Percentiles rank a stretch among this genome's conserved stretches.
These are phyloP conservation scores for Yasuhikotakia modesta DNA, from an alignment of 2,797 vertebrate genomes.

Conservation along the genomic window DNA sequence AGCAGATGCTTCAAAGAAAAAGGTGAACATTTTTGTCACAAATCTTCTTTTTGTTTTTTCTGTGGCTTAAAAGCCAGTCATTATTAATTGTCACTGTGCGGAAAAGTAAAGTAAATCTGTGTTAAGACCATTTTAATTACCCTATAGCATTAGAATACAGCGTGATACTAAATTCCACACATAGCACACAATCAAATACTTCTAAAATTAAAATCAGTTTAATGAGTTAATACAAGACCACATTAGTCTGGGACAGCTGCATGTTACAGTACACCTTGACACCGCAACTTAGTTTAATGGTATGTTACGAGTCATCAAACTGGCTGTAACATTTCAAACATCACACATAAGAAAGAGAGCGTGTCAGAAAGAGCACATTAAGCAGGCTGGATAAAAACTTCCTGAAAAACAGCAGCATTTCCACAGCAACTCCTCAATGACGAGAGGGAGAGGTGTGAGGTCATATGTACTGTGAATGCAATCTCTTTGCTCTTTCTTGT, in stretches of 20 bases:
- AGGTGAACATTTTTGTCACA: too few species aligned
- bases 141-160: background rate
- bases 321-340: conserved; percentile 24
- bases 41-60: too few species aligned
- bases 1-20: too few species aligned
- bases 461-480: conserved; percentile 43
- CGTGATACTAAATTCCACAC: background rate
- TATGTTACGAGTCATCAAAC: background rate
- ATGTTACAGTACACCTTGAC: background rate
- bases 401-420: conserved; percentile 63
- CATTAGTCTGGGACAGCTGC: conserved; percentile 17
- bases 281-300: background rate
- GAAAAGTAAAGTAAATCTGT: too few species aligned
- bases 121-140: background rate
- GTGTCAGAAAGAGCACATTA: conserved; percentile 37
- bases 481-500: conserved; percentile 37
- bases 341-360: conserved; percentile 44
- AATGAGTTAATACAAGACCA: conserved; percentile 4
- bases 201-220: conserved; percentile 14
- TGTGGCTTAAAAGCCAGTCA: background rate
- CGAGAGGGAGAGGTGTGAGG: conserved; percentile 57
- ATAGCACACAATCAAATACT: conserved; percentile 18
- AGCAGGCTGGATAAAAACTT: conserved; percentile 32
- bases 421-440: conserved; percentile 77
- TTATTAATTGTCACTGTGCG: background rate